Conservation (phyloP, 2,797 vertebrate genomes). For the Vespertilio murinus region DNA sequence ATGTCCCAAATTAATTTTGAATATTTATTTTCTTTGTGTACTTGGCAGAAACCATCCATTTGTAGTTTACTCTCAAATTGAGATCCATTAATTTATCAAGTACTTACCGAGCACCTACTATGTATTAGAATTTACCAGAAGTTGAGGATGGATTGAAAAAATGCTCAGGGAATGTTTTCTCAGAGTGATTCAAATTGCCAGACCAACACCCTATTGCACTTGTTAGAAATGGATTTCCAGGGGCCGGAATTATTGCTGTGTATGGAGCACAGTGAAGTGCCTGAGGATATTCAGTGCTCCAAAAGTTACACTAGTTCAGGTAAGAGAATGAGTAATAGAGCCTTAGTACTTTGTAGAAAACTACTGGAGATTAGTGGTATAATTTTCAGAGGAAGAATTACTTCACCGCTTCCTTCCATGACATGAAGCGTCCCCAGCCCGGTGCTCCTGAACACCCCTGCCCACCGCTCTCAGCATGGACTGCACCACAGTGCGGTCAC, state of each 20-base stretch:
- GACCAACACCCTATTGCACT: neutral
- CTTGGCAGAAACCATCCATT: neutral
- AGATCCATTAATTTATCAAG: conserved; percentile 27
- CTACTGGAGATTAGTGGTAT: neutral
- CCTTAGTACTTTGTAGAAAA: neutral
- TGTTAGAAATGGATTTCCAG: neutral
- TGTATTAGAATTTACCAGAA: neutral
- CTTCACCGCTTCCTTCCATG: neutral
- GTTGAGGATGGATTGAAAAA: neutral
- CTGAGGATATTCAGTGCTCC: neutral
- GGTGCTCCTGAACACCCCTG: too few relatives aligned
- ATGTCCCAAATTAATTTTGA: neutral
- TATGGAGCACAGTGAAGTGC: neutral
- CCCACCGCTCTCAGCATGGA: neutral
- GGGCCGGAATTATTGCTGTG: neutral
- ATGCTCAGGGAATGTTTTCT: neutral
- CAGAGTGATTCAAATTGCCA: neutral
- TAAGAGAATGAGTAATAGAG: neutral
- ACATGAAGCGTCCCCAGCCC: neutral
- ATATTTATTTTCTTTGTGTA: conserved; percentile 12
- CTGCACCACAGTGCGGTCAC: neutral
- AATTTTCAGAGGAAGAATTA: neutral
- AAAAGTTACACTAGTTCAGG: neutral
- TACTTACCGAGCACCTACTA: neutral
- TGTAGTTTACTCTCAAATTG: neutral